Evolutionary conservation across 2,113 vertebrate genomes (phyloP).

Genomic region (Phyllostomus discolor): DNA sequence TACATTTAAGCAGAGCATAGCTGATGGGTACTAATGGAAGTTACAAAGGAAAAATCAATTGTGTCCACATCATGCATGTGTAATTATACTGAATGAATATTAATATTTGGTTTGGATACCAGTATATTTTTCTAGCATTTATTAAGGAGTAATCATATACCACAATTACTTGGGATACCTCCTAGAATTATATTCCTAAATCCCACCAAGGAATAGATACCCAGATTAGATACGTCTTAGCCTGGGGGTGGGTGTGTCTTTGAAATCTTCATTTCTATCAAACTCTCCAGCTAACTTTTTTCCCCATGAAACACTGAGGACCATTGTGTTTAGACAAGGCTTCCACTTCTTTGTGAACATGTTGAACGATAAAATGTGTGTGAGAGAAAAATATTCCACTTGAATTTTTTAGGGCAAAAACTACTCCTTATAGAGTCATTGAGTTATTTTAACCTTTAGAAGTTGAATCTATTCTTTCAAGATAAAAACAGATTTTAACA

Average conservation of each 20-base stretch:
- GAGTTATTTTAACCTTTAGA: neutral
- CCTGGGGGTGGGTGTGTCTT: accelerated
- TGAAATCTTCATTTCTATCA: neutral
- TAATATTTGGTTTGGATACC: neutral
- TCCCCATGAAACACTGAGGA: neutral
- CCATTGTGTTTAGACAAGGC: neutral
- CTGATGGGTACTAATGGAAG: too few species aligned
- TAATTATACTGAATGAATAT: neutral
- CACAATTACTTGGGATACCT: neutral
- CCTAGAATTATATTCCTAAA: neutral
- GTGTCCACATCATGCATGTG: neutral
- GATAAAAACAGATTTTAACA: neutral
- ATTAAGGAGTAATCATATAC: neutral
- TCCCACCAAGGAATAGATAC: neutral
- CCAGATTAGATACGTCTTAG: neutral
- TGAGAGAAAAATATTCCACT: neutral
- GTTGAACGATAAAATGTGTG: neutral
- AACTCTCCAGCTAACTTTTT: neutral
- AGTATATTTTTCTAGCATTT: neutral
- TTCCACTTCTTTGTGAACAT: neutral
- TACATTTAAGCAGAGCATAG: neutral
- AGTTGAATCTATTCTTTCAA: neutral
- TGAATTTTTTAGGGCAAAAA: too few species aligned
- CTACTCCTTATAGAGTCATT: neutral
- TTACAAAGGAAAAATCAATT: neutral